Conservation (phyloP, 2,888 invertebrate genomes). For the Calameuta filiformis region DNA sequence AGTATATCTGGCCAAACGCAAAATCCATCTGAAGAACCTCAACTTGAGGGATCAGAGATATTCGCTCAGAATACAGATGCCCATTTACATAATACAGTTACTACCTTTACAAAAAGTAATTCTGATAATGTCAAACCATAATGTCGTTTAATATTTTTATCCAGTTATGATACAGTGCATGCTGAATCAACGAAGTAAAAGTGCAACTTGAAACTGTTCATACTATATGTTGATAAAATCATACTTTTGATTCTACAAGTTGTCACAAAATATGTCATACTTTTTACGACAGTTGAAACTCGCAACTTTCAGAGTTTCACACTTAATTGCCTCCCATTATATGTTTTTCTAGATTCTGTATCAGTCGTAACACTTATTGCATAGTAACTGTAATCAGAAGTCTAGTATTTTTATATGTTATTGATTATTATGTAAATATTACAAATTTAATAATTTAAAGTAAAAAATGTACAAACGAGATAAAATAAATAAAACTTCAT, state of each 20-base stretch:
- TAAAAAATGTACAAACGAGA: not conserved
- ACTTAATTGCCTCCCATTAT: not conserved
- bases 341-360: not conserved
- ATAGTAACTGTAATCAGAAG: conserved; percentile 19
- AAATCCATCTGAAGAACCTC: not conserved
- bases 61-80: not conserved
- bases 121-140: not conserved
- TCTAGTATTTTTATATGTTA: conserved; percentile 33
- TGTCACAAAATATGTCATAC: not conserved
- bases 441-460: conserved; percentile 24
- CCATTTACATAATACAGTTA: not conserved
- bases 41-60: not conserved
- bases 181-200: not conserved
- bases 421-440: conserved; percentile 28
- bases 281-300: not conserved
- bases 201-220: not conserved
- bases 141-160: not conserved
- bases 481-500: not conserved
- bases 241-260: not conserved
- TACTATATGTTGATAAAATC: not conserved
- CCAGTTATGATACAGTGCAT: not conserved
- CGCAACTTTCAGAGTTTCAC: not conserved
- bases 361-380: conserved; percentile 8
- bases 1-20: not conserved
- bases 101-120: not conserved